Percentiles rank a stretch among this genome's conserved stretches.
phyloP scores from a whole-genome alignment of 2,113 vertebrate genomes.

The Oryzias celebensis region DNA sequence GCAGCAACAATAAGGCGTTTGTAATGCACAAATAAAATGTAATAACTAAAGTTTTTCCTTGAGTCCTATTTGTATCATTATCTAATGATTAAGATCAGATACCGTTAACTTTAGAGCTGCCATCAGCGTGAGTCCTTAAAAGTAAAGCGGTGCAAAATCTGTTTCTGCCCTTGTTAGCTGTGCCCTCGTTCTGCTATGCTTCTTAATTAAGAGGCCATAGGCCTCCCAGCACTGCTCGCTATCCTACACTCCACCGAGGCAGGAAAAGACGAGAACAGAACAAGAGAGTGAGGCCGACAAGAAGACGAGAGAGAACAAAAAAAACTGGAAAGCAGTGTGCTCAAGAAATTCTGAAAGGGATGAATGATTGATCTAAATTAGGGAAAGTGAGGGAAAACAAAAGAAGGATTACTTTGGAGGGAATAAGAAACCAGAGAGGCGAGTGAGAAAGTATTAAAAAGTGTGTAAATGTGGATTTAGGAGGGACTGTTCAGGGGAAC shows the following conservation, averaged over 20 bases:
- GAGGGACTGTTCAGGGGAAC: slow-evolving; percentile 13
- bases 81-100: slow-evolving; percentile 5
- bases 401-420: slow-evolving; percentile 25
- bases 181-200: slow-evolving; percentile 68
- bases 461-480: slow-evolving; percentile 39
- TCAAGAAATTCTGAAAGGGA: slow-evolving; percentile 37
- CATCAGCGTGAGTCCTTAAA: slow-evolving; percentile 26
- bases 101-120: slow-evolving; percentile 10
- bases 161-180: slow-evolving; percentile 65
- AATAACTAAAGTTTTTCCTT: neutral
- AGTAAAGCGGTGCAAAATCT: slow-evolving; percentile 38
- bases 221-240: slow-evolving; percentile 56
- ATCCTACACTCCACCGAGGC: slow-evolving; percentile 58
- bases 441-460: slow-evolving; percentile 48
- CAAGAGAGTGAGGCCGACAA: slow-evolving; percentile 6
- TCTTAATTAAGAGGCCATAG: slow-evolving; percentile 72
- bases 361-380: slow-evolving; percentile 34
- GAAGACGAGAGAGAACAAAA: slow-evolving; percentile 6
- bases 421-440: slow-evolving; percentile 34
- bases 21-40: no score
- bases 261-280: slow-evolving; percentile 46
- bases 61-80: slow-evolving; percentile 2
- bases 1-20: no score
- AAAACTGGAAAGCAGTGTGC: slow-evolving; percentile 24
- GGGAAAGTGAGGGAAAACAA: slow-evolving; percentile 21